A percentile compares a stretch with the other conserved stretches of the same genome.
These are phyloP conservation scores for Athrips mouffetella DNA, from an alignment of 2,888 invertebrate species.

Conservation along the genomic window DNA sequence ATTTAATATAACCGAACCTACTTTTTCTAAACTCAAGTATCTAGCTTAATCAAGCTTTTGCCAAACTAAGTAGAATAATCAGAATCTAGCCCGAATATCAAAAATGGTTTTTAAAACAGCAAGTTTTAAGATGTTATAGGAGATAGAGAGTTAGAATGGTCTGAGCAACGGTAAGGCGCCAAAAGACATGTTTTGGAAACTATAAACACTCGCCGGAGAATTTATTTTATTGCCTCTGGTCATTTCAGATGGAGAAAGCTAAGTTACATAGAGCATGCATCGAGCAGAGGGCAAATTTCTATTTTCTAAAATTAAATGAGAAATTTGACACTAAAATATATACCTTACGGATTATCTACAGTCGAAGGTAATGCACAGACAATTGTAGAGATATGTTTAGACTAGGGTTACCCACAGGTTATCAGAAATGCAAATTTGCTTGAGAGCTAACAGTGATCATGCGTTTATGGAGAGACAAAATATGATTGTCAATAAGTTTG, in stretches of 20 bases:
- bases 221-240: conserved; percentile 42
- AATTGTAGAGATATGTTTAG: neutral
- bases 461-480: neutral
- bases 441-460: conserved; percentile 6
- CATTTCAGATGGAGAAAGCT: conserved; percentile 33
- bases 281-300: neutral
- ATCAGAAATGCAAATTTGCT: conserved; percentile 2
- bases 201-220: conserved; percentile 34
- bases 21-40: no score
- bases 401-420: neutral
- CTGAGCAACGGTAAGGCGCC: conserved; percentile 36
- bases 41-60: no score
- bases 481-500: neutral
- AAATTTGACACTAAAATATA: neutral
- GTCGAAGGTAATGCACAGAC: neutral
- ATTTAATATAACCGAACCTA: no score
- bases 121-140: neutral
- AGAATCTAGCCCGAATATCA: neutral
- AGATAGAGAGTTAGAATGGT: conserved; percentile 22
- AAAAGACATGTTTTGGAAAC: conserved; percentile 35
- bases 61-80: neutral
- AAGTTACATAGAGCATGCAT: conserved; percentile 9
- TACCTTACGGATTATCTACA: neutral
- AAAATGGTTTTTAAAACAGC: neutral
- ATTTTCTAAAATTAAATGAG: neutral